Conservation (phyloP, 2,888 invertebrate genomes). For the Lomographa bimaculata region DNA sequence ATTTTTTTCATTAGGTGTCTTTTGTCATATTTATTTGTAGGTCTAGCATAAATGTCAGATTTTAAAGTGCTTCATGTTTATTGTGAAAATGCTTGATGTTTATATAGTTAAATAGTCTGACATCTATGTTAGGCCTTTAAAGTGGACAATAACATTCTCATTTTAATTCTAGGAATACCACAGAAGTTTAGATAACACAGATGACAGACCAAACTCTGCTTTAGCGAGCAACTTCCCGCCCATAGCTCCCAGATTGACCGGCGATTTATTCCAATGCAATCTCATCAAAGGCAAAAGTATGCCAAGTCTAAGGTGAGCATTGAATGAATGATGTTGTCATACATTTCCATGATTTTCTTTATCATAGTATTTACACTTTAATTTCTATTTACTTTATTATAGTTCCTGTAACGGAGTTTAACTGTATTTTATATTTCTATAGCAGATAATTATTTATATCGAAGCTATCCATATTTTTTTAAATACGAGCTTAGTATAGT, state of each 20-base stretch:
- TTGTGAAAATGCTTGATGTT: slow-evolving; percentile 6
- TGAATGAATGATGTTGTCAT: not conserved
- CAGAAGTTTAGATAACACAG: slow-evolving; percentile 91
- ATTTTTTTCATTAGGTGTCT: slow-evolving; percentile 48
- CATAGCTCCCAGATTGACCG: slow-evolving; percentile 77
- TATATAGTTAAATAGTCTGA: slow-evolving; percentile 12
- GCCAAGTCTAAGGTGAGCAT: slow-evolving; percentile 94
- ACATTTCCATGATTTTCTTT: slow-evolving; percentile 7
- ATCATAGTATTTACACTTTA: slow-evolving; percentile 21
- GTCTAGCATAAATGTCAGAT: slow-evolving; percentile 11
- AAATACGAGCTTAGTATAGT: slow-evolving; percentile 18
- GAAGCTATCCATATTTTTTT: slow-evolving; percentile 5
- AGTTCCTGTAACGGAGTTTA: slow-evolving; percentile 7
- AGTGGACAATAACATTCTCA: slow-evolving; percentile 2
- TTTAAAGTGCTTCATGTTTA: slow-evolving; percentile 10
- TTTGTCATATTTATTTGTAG: slow-evolving; percentile 12
- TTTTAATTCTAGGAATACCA: slow-evolving; percentile 87
- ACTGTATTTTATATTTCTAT: slow-evolving; percentile 13
- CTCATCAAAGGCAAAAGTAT: slow-evolving; percentile 97
- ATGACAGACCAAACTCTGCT: slow-evolving; percentile 88
- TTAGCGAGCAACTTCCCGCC: slow-evolving; percentile 86
- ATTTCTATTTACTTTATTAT: slow-evolving; percentile 8
- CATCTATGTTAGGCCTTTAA: slow-evolving; percentile 6
- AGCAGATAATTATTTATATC: slow-evolving; percentile 8
- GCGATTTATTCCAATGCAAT: slow-evolving; percentile 83